A percentile compares a stretch with the other conserved stretches of the same genome.
Conservation (phyloP, 1,140 invertebrate species). For the Capitella teleta region DNA sequence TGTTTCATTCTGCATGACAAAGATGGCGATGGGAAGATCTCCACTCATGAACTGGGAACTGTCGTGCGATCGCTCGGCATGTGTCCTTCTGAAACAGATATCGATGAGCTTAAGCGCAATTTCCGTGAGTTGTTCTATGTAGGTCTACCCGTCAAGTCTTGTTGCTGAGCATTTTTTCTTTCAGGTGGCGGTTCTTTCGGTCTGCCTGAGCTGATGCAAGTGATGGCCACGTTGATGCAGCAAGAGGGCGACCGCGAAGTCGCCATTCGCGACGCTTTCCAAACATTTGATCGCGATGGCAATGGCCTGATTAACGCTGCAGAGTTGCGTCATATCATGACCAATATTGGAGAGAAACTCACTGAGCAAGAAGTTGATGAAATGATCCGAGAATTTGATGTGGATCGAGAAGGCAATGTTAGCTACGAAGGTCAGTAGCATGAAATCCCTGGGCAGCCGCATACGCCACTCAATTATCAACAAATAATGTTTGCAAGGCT, state of each 20-base stretch:
- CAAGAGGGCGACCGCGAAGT: neutral
- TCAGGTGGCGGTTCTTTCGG: too few species aligned
- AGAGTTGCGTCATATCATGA: too few species aligned
- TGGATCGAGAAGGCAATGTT: constrained; percentile 59
- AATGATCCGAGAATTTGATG: constrained; percentile 83
- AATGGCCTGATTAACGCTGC: too few species aligned
- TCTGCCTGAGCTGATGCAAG: too few species aligned
- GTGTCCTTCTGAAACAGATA: constrained; percentile 13
- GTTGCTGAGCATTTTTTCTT: neutral
- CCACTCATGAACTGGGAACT: constrained; percentile 12
- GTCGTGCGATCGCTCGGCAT: constrained; percentile 13
- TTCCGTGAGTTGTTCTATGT: neutral
- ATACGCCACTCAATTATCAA: neutral
- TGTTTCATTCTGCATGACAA: constrained; percentile 18
- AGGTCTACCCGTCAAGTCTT: neutral
- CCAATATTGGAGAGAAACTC: too few species aligned
- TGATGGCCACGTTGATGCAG: too few species aligned
- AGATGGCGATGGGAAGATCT: constrained; percentile 16
- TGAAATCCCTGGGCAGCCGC: neutral
- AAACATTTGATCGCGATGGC: neutral
- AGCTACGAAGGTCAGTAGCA: constrained; percentile 18
- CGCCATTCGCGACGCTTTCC: neutral
- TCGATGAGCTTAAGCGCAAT: constrained; percentile 6
- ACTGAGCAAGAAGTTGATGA: constrained; percentile 85
- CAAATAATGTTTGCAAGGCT: neutral